Evolutionary conservation across 2,797 vertebrate species (phyloP), one percentile per base, ranked within the genome.

Genomic region (Ciconia nigra): DNA sequence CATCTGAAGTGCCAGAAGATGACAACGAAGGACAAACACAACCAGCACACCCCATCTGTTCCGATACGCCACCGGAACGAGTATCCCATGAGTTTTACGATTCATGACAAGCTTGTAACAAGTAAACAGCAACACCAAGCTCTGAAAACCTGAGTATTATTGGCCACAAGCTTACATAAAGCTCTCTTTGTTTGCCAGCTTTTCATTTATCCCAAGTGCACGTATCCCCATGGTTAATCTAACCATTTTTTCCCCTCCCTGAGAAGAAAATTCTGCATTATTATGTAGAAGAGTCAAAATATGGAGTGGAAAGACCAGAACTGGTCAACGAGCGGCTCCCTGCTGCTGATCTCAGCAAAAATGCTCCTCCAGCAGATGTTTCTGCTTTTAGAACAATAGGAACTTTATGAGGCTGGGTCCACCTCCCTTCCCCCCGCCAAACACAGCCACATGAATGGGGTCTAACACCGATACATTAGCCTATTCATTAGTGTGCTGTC

Each of bases 321-420:
- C 76, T 65, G 86, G 94, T 86, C 91, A 85, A 54, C 31, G 18
- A 89, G 91, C 2, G 29, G 87, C 94, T 92, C 95, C 93, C 94
- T n/a, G 71, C 90, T 92, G 84, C 86, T 91, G 94, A 97, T 81
- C 95, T 95, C 90, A 78, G 89, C 92, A 81, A 47, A 90, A 87
- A 89, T 3, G 15, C 89, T 86, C 41, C 84, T 93, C 83, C 84
- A 90, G 96, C 97, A 97, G 97, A 97, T 86, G 83, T 91, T 93
- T 95, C 96, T 97, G 83, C 87, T 94, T 95, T 87, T 18, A 33
- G 95, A 97, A 96, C 95, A 97, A 93, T 69, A 89, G 87, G 67
- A 94, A 96, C 97, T 95, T 92, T 87, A 89, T 87, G 78, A 90
- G 89, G 82, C 41, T 95, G 83, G 89, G 95, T 93, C 82, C 73